Conservation (phyloP, 2,113 vertebrate genomes). For the Mionectes macconnelli region DNA sequence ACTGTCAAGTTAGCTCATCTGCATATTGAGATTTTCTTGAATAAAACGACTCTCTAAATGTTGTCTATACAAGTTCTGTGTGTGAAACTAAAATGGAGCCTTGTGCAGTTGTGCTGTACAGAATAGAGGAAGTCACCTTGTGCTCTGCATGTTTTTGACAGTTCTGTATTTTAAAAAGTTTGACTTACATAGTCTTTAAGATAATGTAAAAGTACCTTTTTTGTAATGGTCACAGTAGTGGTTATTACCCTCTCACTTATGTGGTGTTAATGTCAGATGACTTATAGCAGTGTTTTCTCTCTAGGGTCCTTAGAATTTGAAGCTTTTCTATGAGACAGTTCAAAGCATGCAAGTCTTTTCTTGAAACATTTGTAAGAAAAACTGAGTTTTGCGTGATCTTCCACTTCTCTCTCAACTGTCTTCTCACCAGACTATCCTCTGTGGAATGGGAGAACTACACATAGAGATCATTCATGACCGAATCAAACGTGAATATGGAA, state of each 20-base stretch:
- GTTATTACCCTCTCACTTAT: not conserved
- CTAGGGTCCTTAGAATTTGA: not conserved
- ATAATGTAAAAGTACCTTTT: not conserved
- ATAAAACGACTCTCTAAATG: not conserved
- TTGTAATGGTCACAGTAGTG: not conserved
- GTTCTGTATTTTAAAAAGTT: not conserved
- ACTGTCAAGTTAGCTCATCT: not conserved
- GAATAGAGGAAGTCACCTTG: not conserved
- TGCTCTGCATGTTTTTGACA: not conserved
- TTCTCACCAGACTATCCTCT: conserved; percentile 84
- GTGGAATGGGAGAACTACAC: conserved; percentile 98
- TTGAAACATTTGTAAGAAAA: not conserved
- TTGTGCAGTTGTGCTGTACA: not conserved
- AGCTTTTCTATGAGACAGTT: not conserved
- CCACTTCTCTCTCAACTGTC: not conserved
- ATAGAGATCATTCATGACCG: conserved; percentile 96
- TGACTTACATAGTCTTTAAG: not conserved
- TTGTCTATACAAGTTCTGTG: not conserved
- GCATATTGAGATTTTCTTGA: not conserved
- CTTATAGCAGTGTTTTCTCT: not conserved
- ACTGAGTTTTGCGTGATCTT: not conserved
- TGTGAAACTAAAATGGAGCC: not conserved
- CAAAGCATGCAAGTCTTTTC: not conserved
- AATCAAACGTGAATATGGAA: conserved; percentile 90
- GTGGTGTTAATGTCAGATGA: not conserved